These are phyloP conservation scores for Megaustenia siamemsis DNA, from an alignment of 2,888 invertebrate species.

Conservation along the genomic window DNA sequence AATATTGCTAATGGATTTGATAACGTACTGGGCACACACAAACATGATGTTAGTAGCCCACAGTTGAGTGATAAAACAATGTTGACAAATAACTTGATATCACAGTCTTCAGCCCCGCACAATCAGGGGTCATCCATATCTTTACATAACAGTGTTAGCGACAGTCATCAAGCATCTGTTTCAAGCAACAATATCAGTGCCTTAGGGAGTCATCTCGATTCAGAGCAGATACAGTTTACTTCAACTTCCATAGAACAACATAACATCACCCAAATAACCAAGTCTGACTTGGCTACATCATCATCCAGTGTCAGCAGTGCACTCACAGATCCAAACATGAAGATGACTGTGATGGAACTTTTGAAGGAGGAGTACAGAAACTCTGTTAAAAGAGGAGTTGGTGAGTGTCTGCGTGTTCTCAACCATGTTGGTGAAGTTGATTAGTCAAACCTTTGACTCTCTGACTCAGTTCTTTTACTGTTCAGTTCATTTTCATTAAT, in stretches of 20 bases:
- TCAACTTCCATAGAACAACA: conserved; percentile 24
- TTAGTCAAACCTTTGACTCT: too few species aligned
- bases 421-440: neutral
- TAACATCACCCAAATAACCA: neutral
- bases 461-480: neutral
- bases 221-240: conserved; percentile 44
- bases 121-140: neutral
- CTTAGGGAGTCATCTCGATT: conserved; percentile 54
- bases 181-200: conserved; percentile 52
- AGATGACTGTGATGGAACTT: conserved; percentile 71
- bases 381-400: conserved; percentile 11
- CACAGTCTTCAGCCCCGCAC: neutral
- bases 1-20: conserved; percentile 71
- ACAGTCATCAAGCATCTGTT: neutral
- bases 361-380: conserved; percentile 68
- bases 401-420: neutral
- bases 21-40: conserved; percentile 47
- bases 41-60: conserved; percentile 26
- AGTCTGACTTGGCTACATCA: neutral
- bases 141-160: neutral
- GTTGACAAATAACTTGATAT: neutral
- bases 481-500: neutral
- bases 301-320: neutral
- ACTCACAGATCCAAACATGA: conserved; percentile 55
- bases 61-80: neutral